Conservation (phyloP, 2,797 vertebrate species). For the Semotilus atromaculatus region DNA sequence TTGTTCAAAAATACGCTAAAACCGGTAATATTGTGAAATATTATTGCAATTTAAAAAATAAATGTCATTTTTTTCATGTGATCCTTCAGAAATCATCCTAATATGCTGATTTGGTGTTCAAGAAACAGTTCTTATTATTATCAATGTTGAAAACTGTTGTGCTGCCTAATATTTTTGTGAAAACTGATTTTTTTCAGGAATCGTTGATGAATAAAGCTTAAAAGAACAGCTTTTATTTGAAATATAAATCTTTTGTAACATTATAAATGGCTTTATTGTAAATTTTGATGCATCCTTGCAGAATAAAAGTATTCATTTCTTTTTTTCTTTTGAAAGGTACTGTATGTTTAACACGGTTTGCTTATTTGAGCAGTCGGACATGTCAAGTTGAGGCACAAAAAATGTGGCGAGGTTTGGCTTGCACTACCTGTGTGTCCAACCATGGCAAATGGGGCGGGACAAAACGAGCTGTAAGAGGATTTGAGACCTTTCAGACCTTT, state of each 20-base stretch:
- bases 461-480: neutral
- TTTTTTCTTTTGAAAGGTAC: neutral
- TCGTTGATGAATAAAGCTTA: neutral
- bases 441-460: neutral
- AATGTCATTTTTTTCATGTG: too few species aligned
- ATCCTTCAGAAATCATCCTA: neutral
- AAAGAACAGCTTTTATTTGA: neutral
- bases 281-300: neutral
- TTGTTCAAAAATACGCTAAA: neutral
- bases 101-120: too few species aligned
- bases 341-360: neutral
- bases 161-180: neutral
- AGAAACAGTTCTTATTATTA: too few species aligned
- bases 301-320: neutral
- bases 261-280: neutral
- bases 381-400: neutral
- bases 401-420: neutral
- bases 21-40: neutral
- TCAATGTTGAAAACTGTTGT: neutral
- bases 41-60: too few species aligned
- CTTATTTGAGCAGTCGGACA: neutral
- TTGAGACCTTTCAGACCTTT: constrained; percentile 12
- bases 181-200: neutral
- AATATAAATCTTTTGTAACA: neutral
- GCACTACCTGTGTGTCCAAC: constrained; percentile 6